Conservation (phyloP, 2,797 vertebrate species). For the Craterocephalus amniculus region DNA sequence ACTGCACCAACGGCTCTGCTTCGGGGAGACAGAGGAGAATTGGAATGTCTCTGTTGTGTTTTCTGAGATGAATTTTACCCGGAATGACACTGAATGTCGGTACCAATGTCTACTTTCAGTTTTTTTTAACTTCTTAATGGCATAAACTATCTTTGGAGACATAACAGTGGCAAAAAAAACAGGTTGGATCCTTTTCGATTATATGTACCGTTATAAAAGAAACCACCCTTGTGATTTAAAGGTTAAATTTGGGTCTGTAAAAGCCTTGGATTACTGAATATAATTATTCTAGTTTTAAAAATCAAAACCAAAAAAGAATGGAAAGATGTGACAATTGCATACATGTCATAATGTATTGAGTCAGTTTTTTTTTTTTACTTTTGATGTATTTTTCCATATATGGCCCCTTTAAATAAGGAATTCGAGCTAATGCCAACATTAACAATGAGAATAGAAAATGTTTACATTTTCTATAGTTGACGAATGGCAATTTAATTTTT, state of each 20-base stretch:
- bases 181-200: neutral
- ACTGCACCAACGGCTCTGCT: conserved; percentile 9
- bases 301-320: too few relatives aligned
- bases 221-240: neutral
- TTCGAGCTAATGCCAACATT: too few relatives aligned
- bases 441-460: too few relatives aligned
- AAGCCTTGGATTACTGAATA: too few relatives aligned
- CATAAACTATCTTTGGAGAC: neutral
- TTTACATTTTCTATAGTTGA: too few relatives aligned
- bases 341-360: too few relatives aligned
- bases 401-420: too few relatives aligned
- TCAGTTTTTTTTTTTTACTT: too few relatives aligned
- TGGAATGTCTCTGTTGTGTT: neutral
- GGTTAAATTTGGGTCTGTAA: neutral
- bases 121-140: neutral
- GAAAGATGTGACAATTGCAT: too few relatives aligned
- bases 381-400: too few relatives aligned
- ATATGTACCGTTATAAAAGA: neutral
- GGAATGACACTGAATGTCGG: neutral
- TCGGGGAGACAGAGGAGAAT: neutral
- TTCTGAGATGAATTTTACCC: neutral
- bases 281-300: too few relatives aligned
- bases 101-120: neutral
- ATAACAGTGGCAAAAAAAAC: neutral
- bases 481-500: too few relatives aligned